Percentiles rank a stretch among this genome's conserved stretches.
Evolutionary conservation across 2,113 vertebrate species (phyloP).

Genomic region (Grammomys dolichurus): DNA sequence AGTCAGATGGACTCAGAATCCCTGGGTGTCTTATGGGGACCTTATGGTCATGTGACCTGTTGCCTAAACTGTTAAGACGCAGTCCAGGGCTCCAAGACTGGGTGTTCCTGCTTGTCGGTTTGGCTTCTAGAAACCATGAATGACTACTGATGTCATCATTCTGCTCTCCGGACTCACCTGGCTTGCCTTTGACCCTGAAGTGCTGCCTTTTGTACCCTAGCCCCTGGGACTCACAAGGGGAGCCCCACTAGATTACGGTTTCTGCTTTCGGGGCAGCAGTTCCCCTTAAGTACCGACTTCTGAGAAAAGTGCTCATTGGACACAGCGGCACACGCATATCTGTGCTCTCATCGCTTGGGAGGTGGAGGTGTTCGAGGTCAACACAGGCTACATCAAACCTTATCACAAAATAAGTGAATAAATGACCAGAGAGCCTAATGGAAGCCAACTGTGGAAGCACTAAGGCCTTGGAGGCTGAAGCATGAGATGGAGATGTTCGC

Average conservation of each 20-base stretch:
- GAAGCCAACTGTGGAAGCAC: not conserved
- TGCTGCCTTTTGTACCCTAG: not conserved
- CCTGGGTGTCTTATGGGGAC: not conserved
- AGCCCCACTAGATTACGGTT: not conserved
- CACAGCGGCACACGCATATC: not conserved
- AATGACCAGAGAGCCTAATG: too few relatives aligned
- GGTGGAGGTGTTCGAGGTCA: not conserved
- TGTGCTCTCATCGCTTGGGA: not conserved
- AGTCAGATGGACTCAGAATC: not conserved
- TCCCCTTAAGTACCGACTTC: not conserved
- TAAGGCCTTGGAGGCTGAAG: not conserved
- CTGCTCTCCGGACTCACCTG: too few relatives aligned
- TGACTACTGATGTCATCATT: too few relatives aligned
- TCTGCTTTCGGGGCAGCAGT: not conserved
- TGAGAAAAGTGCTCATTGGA: not conserved
- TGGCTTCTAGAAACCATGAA: not conserved
- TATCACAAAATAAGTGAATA: not conserved
- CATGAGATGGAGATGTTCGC: not conserved
- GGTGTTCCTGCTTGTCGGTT: not conserved
- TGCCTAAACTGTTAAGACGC: not conserved
- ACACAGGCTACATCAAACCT: not conserved
- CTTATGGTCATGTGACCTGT: not conserved
- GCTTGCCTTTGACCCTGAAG: not conserved
- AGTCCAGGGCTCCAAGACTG: not conserved
- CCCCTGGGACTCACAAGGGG: not conserved